Conservation (phyloP, 2,113 vertebrate genomes). For the Taurulus bubalis region DNA sequence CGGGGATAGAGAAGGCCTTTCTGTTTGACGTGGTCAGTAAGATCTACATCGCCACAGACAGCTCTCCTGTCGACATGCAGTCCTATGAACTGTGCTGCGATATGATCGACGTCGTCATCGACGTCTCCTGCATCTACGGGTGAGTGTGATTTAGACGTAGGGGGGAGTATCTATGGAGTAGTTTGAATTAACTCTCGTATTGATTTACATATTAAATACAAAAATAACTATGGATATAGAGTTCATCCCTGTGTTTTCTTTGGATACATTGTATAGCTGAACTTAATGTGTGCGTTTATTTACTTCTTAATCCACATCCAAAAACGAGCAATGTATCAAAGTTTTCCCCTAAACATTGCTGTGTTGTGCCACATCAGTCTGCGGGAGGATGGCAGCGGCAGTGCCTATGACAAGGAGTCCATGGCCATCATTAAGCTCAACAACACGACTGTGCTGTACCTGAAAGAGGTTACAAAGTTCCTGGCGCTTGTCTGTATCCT, state of each 20-base stretch:
- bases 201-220: conserved; percentile 30
- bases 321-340: conserved; percentile 2
- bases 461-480: conserved; percentile 99
- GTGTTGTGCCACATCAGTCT: conserved; percentile 81
- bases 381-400: conserved; percentile 97
- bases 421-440: conserved; percentile 99
- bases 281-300: conserved; percentile 27
- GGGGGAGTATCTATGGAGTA: background rate
- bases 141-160: conserved; percentile 74
- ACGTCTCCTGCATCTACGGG: conserved; percentile 99
- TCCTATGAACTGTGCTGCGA: conserved; percentile 99
- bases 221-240: background rate
- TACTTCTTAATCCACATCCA: conserved; percentile 41
- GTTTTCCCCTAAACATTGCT: background rate
- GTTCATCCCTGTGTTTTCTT: conserved; percentile 12
- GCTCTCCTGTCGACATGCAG: conserved; percentile 99
- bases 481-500: conserved; percentile 98
- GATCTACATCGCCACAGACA: conserved; percentile 99
- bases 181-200: conserved; percentile 18
- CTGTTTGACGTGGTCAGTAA: conserved; percentile 99
- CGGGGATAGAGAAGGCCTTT: conserved; percentile 99
- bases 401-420: conserved; percentile 98
- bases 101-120: conserved; percentile 99
- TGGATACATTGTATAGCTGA: conserved; percentile 12
- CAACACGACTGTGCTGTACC: conserved; percentile 99